Conservation (phyloP, 2,888 invertebrate species). For the Trissoscelio sp. region DNA sequence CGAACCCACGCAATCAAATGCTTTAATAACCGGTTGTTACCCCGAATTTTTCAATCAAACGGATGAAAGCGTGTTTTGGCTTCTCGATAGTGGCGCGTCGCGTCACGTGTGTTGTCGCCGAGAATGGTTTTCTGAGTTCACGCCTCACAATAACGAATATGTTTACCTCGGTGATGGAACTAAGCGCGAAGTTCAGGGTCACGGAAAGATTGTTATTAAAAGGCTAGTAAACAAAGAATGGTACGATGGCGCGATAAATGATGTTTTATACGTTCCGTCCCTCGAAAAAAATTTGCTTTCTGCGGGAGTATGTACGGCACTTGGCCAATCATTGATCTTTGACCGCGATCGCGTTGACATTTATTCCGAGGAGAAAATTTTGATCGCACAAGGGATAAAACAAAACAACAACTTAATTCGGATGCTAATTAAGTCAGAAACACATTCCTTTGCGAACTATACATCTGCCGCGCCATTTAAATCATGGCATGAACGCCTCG, state of each 20-base stretch:
- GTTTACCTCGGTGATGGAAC: constrained; percentile 43
- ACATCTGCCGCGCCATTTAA: constrained; percentile 16
- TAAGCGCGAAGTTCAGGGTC: constrained; percentile 30
- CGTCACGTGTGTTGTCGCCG: constrained; percentile 20
- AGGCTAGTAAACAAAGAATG: constrained; percentile 34
- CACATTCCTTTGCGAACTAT: background rate
- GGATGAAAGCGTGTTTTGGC: constrained; percentile 38
- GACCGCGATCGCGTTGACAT: constrained; percentile 2
- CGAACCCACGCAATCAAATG: background rate
- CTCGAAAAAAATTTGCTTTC: constrained; percentile 45
- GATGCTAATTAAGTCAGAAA: constrained; percentile 14
- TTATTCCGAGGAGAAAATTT: constrained; percentile 7
- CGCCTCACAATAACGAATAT: background rate
- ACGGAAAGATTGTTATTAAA: constrained; percentile 48
- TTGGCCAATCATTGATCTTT: background rate
- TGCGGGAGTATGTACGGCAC: constrained; percentile 29
- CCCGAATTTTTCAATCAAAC: constrained; percentile 12
- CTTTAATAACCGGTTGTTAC: background rate
- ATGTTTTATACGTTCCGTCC: constrained; percentile 49
- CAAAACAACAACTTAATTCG: constrained; percentile 34
- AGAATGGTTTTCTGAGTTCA: constrained; percentile 27
- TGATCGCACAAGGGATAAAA: constrained; percentile 35
- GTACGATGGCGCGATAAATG: constrained; percentile 5
- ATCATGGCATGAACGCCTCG: constrained; percentile 57
- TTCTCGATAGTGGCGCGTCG: constrained; percentile 25